Evolutionary conservation across 2,888 invertebrate species (phyloP), one percentile per base, ranked within the genome.

Genomic region (Odontothrips loti): DNA sequence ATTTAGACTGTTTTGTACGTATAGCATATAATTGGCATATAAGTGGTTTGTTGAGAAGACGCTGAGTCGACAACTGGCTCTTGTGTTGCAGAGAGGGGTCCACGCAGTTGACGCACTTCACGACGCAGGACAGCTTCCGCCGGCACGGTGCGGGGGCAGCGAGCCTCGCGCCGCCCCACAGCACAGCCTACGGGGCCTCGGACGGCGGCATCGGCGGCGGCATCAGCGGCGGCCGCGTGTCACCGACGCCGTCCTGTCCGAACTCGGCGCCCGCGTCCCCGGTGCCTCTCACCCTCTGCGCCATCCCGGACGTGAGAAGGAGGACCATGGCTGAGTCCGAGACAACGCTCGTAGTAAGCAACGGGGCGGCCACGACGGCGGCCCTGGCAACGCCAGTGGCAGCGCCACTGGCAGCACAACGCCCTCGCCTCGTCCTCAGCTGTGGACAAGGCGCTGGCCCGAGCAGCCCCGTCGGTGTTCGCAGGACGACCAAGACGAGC

Each of bases 91-190:
- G 68, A 27, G 68, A 75, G 23, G 68, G 68, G 23, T 75, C 68
- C 68, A 75, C 68, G 23, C 68, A 75, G 68, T 1, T 75, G 23
- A 75, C 68, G 68, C 68, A 75, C 23, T 75, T 75, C 68, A 75
- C 68, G 68, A 43, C 34, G 34, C 34, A 43, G 34, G 68, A 75
- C 68, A 75, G 68, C 68, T 75, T 75, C 27, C 68, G 68, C 27
- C 68, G 68, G 23, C 68, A 75, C 68, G 68, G 23, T 1, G 12
- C 27, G 27, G 12, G n/a, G 23, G 68, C 23, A 2, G 34, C 34
- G 34, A 43, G 34, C 34, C 34, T 43, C 34, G 34, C 34, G 3
- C 34, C 34, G 34, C 34, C 34, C 34, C 34, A 43, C 34, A 43
- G 3, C 34, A 43, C 34, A 4, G 34, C 34, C 34, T 6, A 43